Evolutionary conservation across 2,797 vertebrate genomes (phyloP), one percentile per base, ranked within the genome.

Genomic region (Phaenicophaeus curvirostris): DNA sequence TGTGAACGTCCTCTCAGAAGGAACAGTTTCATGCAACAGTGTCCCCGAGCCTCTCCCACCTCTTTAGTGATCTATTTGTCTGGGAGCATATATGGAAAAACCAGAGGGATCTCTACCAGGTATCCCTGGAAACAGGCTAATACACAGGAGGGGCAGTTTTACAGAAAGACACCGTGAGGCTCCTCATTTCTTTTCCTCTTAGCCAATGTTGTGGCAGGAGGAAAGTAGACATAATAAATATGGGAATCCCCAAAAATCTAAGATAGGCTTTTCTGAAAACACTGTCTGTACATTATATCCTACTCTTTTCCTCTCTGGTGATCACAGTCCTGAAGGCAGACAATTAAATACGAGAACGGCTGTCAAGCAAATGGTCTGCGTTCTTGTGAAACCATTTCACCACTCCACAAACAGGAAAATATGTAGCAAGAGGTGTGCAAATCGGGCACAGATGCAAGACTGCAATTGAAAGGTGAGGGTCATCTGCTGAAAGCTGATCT

Each of bases 381-480:
- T 55, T 95, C 96, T 96, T 96, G 89, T 94, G 97, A 97, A 98
- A 97, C 54, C 77, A 95, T 97, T 97, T 95, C 96, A 79, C 90
- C 95, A 63, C 55, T 89, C 92, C 81, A 78, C 81, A 94, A 93
- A 96, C 96, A 97, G 95, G 96, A 97, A 97, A 94, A 48, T 71
- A 68, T 97, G 96, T 97, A 97, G 97, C 94, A 95, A 97, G 96
- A 86, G 48, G 92, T 96, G 80, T 92, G 75, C 83, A 88, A 83
- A 83, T 68, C 39, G 62, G 41, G 65, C 54, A 55, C 35, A 91
- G 87, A 80, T 80, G 89, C 69, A 85, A 84, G 65, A 79, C 8
- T 51, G 61, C 0, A 28, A 84, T 63, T 65, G 77, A 82, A 92
- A 94, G 77, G 89, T 79, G 80, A 59, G 42, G 69, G 46, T 61